Conservation (phyloP, 2,888 invertebrate genomes). For the Hoplodrina blanda region DNA sequence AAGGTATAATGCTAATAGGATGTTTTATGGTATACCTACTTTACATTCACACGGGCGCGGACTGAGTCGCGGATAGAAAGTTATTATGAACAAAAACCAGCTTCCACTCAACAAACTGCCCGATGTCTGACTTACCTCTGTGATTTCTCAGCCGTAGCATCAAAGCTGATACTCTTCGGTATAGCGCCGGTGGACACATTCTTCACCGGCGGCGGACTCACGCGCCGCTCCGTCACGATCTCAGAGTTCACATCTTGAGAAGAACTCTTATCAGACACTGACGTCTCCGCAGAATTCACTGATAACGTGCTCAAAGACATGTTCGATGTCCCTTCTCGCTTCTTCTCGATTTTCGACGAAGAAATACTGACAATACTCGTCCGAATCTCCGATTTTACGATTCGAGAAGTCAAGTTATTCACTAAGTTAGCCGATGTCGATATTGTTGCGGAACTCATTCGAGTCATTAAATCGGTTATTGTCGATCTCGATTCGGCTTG, state of each 20-base stretch:
- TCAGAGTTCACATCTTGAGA: constrained; percentile 88
- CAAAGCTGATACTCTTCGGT: constrained; percentile 97
- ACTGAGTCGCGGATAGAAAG: too few relatives aligned
- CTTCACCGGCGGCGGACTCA: constrained; percentile 83
- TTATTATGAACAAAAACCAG: too few relatives aligned
- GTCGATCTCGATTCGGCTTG: constrained; percentile 78
- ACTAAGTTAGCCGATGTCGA: constrained; percentile 81
- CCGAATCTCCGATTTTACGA: constrained; percentile 83
- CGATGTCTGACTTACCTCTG: constrained; percentile 86
- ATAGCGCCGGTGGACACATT: constrained; percentile 94
- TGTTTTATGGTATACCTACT: too few relatives aligned
- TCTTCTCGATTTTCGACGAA: constrained; percentile 85
- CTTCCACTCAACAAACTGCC: too few relatives aligned
- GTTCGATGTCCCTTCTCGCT: constrained; percentile 78
- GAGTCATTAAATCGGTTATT: constrained; percentile 84
- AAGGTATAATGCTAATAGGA: too few relatives aligned
- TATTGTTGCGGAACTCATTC: constrained; percentile 85
- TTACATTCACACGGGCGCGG: too few relatives aligned
- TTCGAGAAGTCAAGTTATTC: constrained; percentile 80
- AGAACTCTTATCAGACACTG: constrained; percentile 86
- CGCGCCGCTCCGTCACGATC: constrained; percentile 83
- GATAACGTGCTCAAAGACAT: constrained; percentile 85
- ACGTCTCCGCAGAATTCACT: constrained; percentile 85
- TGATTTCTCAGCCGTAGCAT: constrained; percentile 96
- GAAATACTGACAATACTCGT: constrained; percentile 86